Conservation (phyloP, 2,113 vertebrate species). For the Alosa alosa region DNA sequence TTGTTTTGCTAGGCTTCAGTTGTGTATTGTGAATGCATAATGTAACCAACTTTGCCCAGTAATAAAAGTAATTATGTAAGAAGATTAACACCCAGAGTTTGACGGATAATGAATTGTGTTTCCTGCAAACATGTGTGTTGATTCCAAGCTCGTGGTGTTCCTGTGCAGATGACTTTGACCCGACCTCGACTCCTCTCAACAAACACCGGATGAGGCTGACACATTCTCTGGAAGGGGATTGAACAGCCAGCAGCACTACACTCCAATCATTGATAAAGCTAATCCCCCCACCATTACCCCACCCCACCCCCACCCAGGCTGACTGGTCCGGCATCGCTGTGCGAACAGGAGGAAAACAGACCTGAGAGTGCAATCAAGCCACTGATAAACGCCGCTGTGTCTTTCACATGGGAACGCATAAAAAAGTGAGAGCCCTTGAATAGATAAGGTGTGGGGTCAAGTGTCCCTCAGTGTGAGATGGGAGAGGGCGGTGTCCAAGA, state of each 20-base stretch:
- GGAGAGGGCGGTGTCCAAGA: not conserved
- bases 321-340: not conserved
- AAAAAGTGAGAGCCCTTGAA: not conserved
- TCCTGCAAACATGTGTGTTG: not conserved
- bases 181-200: constrained; percentile 46
- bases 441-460: not conserved
- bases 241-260: not conserved
- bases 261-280: not conserved
- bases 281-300: not conserved
- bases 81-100: not conserved
- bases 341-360: not conserved
- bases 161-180: constrained; percentile 48
- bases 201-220: constrained; percentile 52
- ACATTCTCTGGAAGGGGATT: constrained; percentile 51
- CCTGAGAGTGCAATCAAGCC: not conserved
- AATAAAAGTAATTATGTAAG: not conserved
- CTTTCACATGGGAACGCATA: not conserved
- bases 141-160: not conserved
- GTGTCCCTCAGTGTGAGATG: not conserved
- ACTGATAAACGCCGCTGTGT: not conserved
- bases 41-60: not conserved
- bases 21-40: not conserved
- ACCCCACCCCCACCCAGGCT: too few species aligned
- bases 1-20: not conserved
- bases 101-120: not conserved